These are phyloP conservation scores for Typhlichthys subterraneus DNA, from an alignment of 2,797 vertebrate genomes.

Conservation along the genomic window DNA sequence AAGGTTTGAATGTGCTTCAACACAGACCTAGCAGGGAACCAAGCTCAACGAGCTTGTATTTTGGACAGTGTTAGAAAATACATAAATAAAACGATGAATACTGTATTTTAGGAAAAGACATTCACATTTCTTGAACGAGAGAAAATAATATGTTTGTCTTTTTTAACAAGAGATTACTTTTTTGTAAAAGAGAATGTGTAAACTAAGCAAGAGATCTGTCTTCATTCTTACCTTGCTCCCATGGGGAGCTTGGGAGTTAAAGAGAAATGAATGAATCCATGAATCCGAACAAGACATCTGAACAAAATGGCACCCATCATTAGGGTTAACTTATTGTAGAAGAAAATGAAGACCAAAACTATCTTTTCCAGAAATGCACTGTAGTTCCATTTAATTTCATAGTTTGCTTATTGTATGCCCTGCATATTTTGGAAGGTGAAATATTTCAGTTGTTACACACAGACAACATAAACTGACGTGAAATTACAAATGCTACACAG, in stretches of 20 bases:
- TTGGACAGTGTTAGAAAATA: conserved; percentile 85
- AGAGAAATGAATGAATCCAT: conserved; percentile 28
- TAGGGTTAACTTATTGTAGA: conserved; percentile 43
- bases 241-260: conserved; percentile 55
- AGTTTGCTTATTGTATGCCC: conserved; percentile 58
- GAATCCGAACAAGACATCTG: conserved; percentile 18
- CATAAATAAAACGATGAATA: conserved; percentile 64
- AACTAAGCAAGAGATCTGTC: conserved; percentile 81
- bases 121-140: conserved; percentile 71
- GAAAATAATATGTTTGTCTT: conserved; percentile 57
- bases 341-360: conserved; percentile 60
- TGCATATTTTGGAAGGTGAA: background rate
- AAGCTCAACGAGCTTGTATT: conserved; percentile 65
- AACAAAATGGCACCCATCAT: conserved; percentile 48
- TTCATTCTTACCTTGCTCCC: conserved; percentile 65
- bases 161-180: conserved; percentile 80
- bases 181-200: conserved; percentile 85
- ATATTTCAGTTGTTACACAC: conserved; percentile 5
- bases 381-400: conserved; percentile 65
- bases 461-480: too few species aligned
- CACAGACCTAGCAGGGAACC: conserved; percentile 79
- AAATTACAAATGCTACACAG: too few species aligned
- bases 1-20: conserved; percentile 62
- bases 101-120: conserved; percentile 67
- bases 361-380: conserved; percentile 56